Evolutionary conservation across 2,797 vertebrate genomes (phyloP).

Genomic region (Pitangus sulphuratus): DNA sequence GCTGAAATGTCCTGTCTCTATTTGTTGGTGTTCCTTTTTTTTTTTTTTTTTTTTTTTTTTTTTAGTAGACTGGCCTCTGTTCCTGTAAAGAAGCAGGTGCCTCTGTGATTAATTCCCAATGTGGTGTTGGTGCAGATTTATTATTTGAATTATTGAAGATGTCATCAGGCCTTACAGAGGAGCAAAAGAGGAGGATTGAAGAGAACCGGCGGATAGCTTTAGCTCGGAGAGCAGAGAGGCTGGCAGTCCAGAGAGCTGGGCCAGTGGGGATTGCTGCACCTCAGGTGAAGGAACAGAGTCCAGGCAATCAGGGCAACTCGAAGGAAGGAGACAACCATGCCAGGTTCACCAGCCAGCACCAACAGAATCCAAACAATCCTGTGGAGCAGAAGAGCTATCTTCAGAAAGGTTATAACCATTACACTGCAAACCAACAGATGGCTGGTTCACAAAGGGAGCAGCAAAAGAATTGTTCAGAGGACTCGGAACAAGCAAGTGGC

Average conservation of each 20-base stretch:
- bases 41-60: not conserved
- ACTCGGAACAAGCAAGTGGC: not conserved
- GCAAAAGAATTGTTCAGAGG: not conserved
- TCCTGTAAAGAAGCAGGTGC: not conserved
- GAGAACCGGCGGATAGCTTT: constrained; percentile 90
- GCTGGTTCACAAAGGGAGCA: not conserved
- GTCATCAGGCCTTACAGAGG: constrained; percentile 87
- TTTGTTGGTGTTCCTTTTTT: not conserved
- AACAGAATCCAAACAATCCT: not conserved
- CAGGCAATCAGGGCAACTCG: not conserved
- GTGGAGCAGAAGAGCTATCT: not conserved
- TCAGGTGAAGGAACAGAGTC: not conserved
- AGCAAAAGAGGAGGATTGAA: constrained; percentile 90
- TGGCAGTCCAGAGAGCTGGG: constrained; percentile 70
- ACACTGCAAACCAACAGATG: not conserved
- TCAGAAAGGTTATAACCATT: constrained; percentile 17
- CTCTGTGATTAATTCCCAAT: not conserved
- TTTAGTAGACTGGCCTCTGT: not conserved
- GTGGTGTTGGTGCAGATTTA: not conserved
- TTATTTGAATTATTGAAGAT: constrained; percentile 72
- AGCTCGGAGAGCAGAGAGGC: constrained; percentile 89
- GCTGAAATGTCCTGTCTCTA: not conserved
- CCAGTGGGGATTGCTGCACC: not conserved
- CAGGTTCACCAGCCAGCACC: not conserved
- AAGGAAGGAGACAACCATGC: not conserved